Conservation (phyloP, 2,113 vertebrate species). For the Amphilophus citrinellus region DNA sequence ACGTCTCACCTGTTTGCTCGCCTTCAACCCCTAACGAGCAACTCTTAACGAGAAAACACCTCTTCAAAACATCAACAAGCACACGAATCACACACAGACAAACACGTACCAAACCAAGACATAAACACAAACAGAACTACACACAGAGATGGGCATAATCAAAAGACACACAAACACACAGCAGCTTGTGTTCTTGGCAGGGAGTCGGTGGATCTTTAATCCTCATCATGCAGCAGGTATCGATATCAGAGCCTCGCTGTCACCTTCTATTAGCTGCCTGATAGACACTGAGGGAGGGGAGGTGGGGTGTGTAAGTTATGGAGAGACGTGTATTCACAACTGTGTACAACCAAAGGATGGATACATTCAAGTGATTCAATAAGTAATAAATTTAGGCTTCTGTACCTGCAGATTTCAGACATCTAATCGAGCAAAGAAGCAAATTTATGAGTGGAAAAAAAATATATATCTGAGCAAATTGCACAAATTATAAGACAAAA, state of each 20-base stretch:
- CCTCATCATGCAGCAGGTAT: constrained; percentile 91
- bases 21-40: constrained; percentile 65
- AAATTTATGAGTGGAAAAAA: neutral
- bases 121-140: neutral
- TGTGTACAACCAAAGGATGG: neutral
- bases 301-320: neutral
- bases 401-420: neutral
- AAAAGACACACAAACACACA: constrained; percentile 29
- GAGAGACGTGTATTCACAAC: neutral
- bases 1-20: constrained; percentile 68
- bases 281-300: constrained; percentile 48
- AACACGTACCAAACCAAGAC: neutral
- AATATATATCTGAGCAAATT: neutral
- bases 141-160: constrained; percentile 10
- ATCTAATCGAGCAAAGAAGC: neutral
- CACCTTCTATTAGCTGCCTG: constrained; percentile 88
- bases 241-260: constrained; percentile 91
- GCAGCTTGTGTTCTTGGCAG: constrained; percentile 46
- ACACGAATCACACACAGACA: neutral
- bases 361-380: neutral
- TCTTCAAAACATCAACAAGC: constrained; percentile 55
- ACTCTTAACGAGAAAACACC: constrained; percentile 68
- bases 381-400: neutral
- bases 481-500: neutral
- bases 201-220: constrained; percentile 68